These are phyloP conservation scores for Drosophila virilis DNA, from an alignment of 1,140 invertebrate genomes.

Conservation along the genomic window DNA sequence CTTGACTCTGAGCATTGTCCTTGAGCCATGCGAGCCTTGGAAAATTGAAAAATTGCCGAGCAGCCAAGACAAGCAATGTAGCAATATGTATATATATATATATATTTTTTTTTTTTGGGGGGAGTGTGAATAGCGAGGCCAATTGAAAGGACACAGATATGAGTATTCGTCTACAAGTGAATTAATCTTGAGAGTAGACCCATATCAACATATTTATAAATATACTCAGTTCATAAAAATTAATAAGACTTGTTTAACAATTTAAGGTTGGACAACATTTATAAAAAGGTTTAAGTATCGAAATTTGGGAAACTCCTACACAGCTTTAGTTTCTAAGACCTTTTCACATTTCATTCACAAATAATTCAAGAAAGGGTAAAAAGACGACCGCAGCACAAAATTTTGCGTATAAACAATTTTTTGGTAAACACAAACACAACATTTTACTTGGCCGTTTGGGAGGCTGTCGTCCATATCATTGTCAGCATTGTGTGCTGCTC, in stretches of 20 bases:
- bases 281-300: no score
- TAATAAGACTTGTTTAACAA: no score
- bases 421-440: conserved; percentile 8
- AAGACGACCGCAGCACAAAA: conserved; percentile 72
- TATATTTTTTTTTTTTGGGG: conserved; percentile 8
- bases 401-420: conserved; percentile 73
- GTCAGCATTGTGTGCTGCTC: conserved; percentile 13
- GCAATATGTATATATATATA: conserved; percentile 4
- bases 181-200: background rate
- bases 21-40: conserved; percentile 39
- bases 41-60: conserved; percentile 71
- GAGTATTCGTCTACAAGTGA: conserved; percentile 5
- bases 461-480: background rate
- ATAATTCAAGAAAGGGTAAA: conserved; percentile 78
- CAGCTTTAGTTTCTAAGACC: conserved; percentile 17
- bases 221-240: no score
- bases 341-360: conserved; percentile 76
- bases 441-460: conserved; percentile 29
- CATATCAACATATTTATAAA: background rate
- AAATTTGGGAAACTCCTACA: no score
- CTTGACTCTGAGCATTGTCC: conserved; percentile 73
- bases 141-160: conserved; percentile 2
- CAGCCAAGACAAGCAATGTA: conserved; percentile 20
- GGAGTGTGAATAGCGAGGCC: background rate
- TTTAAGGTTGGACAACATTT: no score